Evolutionary conservation across 2,113 vertebrate species (phyloP), one percentile per base, ranked within the genome.

Genomic region (Ursus arctos): DNA sequence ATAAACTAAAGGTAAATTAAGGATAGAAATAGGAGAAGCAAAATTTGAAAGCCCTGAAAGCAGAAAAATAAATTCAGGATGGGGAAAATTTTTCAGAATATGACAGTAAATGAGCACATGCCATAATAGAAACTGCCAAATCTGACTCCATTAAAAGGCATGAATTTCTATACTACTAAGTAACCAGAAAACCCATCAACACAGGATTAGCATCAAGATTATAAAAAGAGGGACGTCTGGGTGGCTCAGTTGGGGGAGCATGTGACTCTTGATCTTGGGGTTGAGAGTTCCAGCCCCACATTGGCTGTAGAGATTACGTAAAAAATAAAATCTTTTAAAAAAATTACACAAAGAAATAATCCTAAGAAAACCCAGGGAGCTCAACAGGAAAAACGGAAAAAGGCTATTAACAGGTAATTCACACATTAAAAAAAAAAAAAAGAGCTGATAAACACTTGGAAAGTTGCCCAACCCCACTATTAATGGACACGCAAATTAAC

Each of bases 1-100:
- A 93, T 33, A 81, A 93, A 83, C 87, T 74, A n/a, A 31, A 77
- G 36, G 16, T 93, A 55, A 91, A 86, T 63, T 76, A 82, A 82
- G 77, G 40, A 14, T 49, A 72, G 21, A 4, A 93, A 36, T 65
- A 22, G 65, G 3, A 63, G 77, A 96, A 82, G 47, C 15, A 81
- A 88, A 82, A 47, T 36, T 67, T 16, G 4, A 90, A 67, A 95
- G 24, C 19, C 55, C 55, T 31, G 6, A 61, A 76, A 76, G 33
- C 43, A 49, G 21, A 61, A 90, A 2, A 90, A 69, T 71, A 76
- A 88, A 19, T 28, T 92, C 24, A 59, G 4, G 15, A 88, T 22
- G 80, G 8, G 7, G 16, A 92, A 97, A n/a, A 43, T 4, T 22
- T 40, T 74, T 36, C 33, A 81, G 94, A 95, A 65, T 83, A 57